Conservation (phyloP, 1,140 invertebrate genomes). For the Halictus rubicundus region DNA sequence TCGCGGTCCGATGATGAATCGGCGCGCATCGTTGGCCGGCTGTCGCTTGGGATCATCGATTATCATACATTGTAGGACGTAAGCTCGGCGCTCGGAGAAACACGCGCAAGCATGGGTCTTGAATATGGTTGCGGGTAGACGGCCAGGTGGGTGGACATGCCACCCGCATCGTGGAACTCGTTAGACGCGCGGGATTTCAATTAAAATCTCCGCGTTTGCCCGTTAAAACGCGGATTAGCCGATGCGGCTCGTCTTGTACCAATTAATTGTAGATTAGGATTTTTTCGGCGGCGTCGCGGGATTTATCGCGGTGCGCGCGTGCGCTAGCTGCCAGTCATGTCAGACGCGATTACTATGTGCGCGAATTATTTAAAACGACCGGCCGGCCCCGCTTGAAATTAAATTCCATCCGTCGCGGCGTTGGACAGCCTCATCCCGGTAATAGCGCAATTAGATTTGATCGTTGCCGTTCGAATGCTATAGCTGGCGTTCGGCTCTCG, state of each 20-base stretch:
- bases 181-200: conserved; percentile 66
- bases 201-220: conserved; percentile 66
- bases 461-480: not conserved
- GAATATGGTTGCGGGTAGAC: conserved; percentile 40
- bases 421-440: not conserved
- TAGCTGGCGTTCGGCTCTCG: too few relatives aligned
- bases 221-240: conserved; percentile 49
- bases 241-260: conserved; percentile 49
- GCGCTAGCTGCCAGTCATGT: not conserved
- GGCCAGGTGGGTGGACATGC: conserved; percentile 65
- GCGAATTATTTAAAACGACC: not conserved
- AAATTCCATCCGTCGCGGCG: conserved; percentile 11
- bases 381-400: conserved; percentile 16
- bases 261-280: conserved; percentile 63
- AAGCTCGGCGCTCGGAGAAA: conserved; percentile 34
- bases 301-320: conserved; percentile 40
- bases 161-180: conserved; percentile 71
- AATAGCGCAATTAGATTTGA: conserved; percentile 22
- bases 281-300: conserved; percentile 23
- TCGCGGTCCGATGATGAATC: conserved; percentile 24
- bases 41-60: conserved; percentile 55
- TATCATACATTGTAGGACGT: conserved; percentile 52
- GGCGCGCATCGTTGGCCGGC: conserved; percentile 27
- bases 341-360: conserved; percentile 40
- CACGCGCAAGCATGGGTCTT: conserved; percentile 39